Base-by-base conservation (phyloP, 2,113 vertebrate species). In the Gila orcuttii region DNA sequence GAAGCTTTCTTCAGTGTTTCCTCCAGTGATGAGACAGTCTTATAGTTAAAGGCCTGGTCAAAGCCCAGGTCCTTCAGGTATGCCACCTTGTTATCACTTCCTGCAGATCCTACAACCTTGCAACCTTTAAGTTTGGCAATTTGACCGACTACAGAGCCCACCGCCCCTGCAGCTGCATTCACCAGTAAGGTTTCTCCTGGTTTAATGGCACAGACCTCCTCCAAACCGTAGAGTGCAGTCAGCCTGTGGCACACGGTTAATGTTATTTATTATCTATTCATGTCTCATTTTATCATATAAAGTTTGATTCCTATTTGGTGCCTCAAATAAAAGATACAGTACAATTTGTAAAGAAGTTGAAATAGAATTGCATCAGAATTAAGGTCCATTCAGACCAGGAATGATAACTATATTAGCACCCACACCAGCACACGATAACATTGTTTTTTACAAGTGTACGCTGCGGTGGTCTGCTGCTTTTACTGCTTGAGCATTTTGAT, bases 11-110 rank as follows among this genome's bases (percentile, higher is more conserved):
- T 90, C 87, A 97, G 88, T 1, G 95, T 88, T 90, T 96, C 92
- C 83, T 94, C 94, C 91, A 97, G 89, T 55, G 96, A 96, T 2
- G 73, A 1, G 42, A 95, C 89, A 1, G 93, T 96, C 90, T 95
- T 97, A 81, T 97, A 97, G 91, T 97, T 97, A 90, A 97, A 96
- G n/a, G 86, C 95, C 90, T 92, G 90, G 86, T 97, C 96, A 88
- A 95, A 96, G 78, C 96, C 96, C 75, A 96, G 57, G 77, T 95
- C 85, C 91, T 96, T 95, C 85, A 97, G 90, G 82, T 91, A 94
- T 11, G 91, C 92, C 87, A 97, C 91, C 88, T 97, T 97, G 13
- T 91, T 86, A 21, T 96, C 95, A 36, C 95, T 95, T 23, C 96
- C 95, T 62, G 94, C 95, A 73, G 90, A 91, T 88, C 96, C 96